Base-by-base conservation (phyloP, 2,113 vertebrate species). In the Hystrix brachyura region DNA sequence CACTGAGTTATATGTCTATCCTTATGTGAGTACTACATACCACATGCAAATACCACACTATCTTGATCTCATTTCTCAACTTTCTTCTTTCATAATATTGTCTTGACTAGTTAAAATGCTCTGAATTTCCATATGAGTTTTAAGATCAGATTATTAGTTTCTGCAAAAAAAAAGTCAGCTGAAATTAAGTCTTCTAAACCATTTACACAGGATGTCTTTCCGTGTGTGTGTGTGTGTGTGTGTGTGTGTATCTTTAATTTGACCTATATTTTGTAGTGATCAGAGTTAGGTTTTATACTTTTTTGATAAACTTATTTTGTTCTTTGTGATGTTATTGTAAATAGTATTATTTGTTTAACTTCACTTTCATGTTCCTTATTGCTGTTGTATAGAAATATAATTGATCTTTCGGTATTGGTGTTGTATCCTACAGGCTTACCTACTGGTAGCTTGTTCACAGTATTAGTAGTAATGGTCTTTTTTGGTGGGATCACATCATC, bases 331-430 rank as follows among this genome's bases (percentile, higher is more conserved):
- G 25, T 55, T 65, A 18, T 38, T 34, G 1, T 67, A 78, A 88
- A 34, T 78, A n/a, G 32, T 78, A 25, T 93, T 79, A 12, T 80
- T 79, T 86, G 53, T 46, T 74, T 69, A 79, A 69, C 84, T 46
- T 92, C 62, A 86, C 76, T 92, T 82, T 71, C 51, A 67, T n/a
- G 21, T 86, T 90, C 71, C 55, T 93, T 21, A 57, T 85, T 60
- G 34, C 72, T 80, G 27, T 34, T 48, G 4, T 89, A 59, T 62
- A 71, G 51, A 78, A 81, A 7, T 78, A 21, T 2, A 93, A 9
- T 79, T 46, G 23, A 8, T 23, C 85, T 85, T 78, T 53, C 15
- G 74, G 1, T 59, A 55, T 69, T 84, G 43, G 23, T 76, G 72
- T 79, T 51, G 27, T 95, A 12, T 87, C 55, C 34, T 88, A 1